Base-by-base conservation (phyloP, 2,113 vertebrate genomes). In the Hypocryptadius cinnamomeus region DNA sequence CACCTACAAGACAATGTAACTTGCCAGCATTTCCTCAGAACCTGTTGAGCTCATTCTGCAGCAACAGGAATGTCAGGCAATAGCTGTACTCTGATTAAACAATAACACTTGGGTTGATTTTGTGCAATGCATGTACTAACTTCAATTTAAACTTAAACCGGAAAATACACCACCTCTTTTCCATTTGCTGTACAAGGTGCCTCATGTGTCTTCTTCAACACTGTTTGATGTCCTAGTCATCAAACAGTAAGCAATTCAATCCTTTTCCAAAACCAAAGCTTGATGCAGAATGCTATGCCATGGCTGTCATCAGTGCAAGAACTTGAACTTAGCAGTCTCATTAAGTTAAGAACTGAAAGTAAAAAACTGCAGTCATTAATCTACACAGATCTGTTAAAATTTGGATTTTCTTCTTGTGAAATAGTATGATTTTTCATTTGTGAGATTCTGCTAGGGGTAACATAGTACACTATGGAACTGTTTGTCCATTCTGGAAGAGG, bases 381-480 rank as follows among this genome's bases (percentile, higher is more conserved):
- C 47, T 39, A 35, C 40, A 6, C 21, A 66, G 37, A 24, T 50
- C 13, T 45, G 13, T 68, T 71, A 74, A 28, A 65, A 63, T 25
- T 11, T 47, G 33, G 54, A 4, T 59, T 79, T 88, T 84, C 48
- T 65, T 73, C 44, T 21, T 44, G 9, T 80, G 39, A 82, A 73
- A 65, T 42, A 7, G 42, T 81, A 45, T 69, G 14, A 35, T 83
- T 95, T 79, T 69, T 96, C 45, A 35, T 85, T 96, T 96, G 30
- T 73, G 98, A 97, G 73, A 96, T 97, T 96, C 89, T 98, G 76
- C 33, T 91, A 98, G 63, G 95, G 94, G 72, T 97, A 98, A 47
- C n/a, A 47, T 15, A 27, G 19, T 33, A 51, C 48, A 66, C 20
- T 74, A 51, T 60, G 13, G 28, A 60, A 66, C n/a, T 53, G 14